Base-by-base conservation (phyloP, 2,113 vertebrate genomes). In the Pontoporia blainvillei region DNA sequence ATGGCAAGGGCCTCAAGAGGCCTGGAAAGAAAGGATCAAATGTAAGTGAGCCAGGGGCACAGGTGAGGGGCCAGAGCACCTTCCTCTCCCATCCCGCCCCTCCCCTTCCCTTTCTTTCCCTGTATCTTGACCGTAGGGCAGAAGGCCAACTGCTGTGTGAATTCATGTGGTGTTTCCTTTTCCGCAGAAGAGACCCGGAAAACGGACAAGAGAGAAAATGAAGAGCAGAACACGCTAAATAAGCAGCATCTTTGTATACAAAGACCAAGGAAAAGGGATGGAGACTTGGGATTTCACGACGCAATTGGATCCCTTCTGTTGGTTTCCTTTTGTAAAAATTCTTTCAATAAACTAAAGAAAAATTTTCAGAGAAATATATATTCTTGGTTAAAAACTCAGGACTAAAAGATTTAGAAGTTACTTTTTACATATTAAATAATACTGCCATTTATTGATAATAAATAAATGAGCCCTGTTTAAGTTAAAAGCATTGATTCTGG, bases 181-280 rank as follows among this genome's bases (percentile, higher is more conserved):
- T 95, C 98, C 97, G 1, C 98, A 99, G 99, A 99, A 99, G 97
- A 99, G 99, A 79, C 99, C 99, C 6, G 99, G 99, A 69, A 99
- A 99, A 97, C 98, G 98, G 44, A 97, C 98, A 20, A 98, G 99
- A 82, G 99, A 98, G 98, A 99, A 99, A 97, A 99, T 99, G 98
- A 99, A 99, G 98, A 98, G 85, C 90, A 98, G 98, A 95, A 97
- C 98, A 0, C 98, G 97, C 94, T 99, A 85, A 98, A 15, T 15
- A 71, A 98, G 21, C 20, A 44, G 29, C 73, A 67, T 83, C 25
- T 86, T 76, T 78, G 2, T 59, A 17, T 66, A 15, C 17, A 67
- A 11, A 69, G 57, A 75, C 46, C 49, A 34, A 49, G 82, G 21
- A 46, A 69, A 83, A 84, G 44, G 54, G 34, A 69, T 34, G n/a